A percentile compares a stretch with the other conserved stretches of the same genome.
Conservation (phyloP, 23 tunicate species). For the Clavelina lepadiformis region DNA sequence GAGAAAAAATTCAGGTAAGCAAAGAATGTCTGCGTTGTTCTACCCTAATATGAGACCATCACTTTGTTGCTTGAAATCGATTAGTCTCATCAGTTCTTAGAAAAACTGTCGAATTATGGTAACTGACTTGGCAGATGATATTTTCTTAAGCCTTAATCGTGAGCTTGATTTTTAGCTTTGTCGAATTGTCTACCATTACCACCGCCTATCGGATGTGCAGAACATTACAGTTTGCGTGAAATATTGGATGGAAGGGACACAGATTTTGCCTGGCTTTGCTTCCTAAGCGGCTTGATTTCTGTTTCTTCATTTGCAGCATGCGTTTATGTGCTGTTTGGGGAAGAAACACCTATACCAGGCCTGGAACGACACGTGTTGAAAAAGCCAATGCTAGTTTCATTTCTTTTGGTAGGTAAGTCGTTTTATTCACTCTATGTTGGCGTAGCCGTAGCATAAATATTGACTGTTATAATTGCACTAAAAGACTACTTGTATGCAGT, state of each 20-base stretch:
- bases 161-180: constrained; percentile 23
- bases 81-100: background rate
- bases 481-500: background rate
- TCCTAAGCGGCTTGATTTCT: constrained; percentile 8
- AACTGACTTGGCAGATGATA: too few relatives aligned
- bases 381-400: constrained; percentile 16
- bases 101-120: too few relatives aligned
- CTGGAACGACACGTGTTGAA: constrained; percentile 21
- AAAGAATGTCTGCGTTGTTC: background rate
- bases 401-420: constrained; percentile 25
- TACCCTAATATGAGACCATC: background rate
- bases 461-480: too few relatives aligned
- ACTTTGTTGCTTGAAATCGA: background rate
- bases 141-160: too few relatives aligned
- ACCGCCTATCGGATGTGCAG: constrained; percentile 79
- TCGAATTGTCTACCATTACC: constrained; percentile 78
- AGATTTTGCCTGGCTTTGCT: constrained; percentile 53
- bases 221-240: constrained; percentile 10
- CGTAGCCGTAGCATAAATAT: too few relatives aligned
- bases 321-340: constrained; percentile 9
- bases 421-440: background rate
- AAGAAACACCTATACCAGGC: constrained; percentile 6
- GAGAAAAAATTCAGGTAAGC: constrained; percentile 48
- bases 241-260: constrained; percentile 39
- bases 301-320: background rate